Evolutionary conservation across 2,797 vertebrate genomes (phyloP).

Genomic region (Sebastes trivittatus): DNA sequence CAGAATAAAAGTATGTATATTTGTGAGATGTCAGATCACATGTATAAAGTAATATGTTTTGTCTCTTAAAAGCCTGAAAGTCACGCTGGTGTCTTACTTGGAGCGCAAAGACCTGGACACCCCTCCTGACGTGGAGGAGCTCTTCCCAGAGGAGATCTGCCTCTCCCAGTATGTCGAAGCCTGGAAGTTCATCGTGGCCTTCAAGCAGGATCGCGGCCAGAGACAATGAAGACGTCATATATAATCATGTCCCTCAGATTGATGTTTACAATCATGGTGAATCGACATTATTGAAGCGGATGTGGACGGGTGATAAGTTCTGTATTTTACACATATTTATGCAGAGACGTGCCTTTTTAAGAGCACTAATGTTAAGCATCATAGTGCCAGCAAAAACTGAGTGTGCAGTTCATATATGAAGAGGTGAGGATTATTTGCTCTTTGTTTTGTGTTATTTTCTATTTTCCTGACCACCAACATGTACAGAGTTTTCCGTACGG

Average conservation of each 20-base stretch:
- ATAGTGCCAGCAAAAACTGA: background rate
- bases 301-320: background rate
- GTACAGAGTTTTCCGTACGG: background rate
- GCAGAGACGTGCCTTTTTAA: constrained; percentile 43
- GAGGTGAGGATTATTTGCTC: background rate
- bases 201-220: constrained; percentile 78
- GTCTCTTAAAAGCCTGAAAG: constrained; percentile 83
- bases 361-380: background rate
- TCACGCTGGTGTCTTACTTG: constrained; percentile 82
- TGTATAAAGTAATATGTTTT: constrained; percentile 1
- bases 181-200: constrained; percentile 86
- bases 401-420: constrained; percentile 16
- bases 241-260: background rate
- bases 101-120: constrained; percentile 82
- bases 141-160: constrained; percentile 85
- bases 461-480: background rate
- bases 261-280: constrained; percentile 53
- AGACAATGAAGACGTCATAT: constrained; percentile 52
- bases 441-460: constrained; percentile 1
- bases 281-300: background rate
- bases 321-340: constrained; percentile 2
- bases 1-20: background rate
- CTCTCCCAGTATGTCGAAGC: constrained; percentile 83
- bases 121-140: constrained; percentile 77
- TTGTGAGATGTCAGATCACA: background rate